phyloP scores from a whole-genome alignment of 2,797 vertebrate genomes.

The Amblyraja radiata region DNA sequence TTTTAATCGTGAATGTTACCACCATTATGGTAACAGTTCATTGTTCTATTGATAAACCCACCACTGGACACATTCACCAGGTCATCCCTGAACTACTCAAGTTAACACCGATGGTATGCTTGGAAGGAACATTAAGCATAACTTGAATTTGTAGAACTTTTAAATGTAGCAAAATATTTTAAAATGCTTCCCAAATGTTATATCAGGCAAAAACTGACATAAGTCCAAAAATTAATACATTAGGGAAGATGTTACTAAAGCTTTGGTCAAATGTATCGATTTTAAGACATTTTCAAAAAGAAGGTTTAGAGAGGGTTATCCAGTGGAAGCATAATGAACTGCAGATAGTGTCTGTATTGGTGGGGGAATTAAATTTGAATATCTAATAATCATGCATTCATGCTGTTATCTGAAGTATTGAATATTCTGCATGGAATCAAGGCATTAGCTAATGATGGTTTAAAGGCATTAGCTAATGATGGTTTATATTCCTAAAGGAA shows the following conservation, averaged over 20 bases:
- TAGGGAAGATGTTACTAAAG: neutral
- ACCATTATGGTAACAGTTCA: neutral
- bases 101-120: neutral
- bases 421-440: neutral
- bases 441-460: no score
- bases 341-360: neutral
- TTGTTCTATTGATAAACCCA: no score
- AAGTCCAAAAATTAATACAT: neutral
- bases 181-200: neutral
- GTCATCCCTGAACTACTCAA: neutral
- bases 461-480: neutral
- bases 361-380: neutral
- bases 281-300: neutral
- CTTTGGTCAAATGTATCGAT: neutral
- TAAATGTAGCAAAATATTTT: neutral
- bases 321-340: neutral
- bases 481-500: neutral
- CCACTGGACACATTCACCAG: no score
- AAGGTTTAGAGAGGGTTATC: neutral
- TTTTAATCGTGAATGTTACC: neutral
- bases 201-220: neutral
- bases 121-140: neutral
- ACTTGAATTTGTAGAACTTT: neutral
- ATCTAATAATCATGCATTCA: neutral
- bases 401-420: no score